These are phyloP conservation scores for Artemisiospiza belli DNA, from an alignment of 2,113 vertebrate species.

Conservation along the genomic window DNA sequence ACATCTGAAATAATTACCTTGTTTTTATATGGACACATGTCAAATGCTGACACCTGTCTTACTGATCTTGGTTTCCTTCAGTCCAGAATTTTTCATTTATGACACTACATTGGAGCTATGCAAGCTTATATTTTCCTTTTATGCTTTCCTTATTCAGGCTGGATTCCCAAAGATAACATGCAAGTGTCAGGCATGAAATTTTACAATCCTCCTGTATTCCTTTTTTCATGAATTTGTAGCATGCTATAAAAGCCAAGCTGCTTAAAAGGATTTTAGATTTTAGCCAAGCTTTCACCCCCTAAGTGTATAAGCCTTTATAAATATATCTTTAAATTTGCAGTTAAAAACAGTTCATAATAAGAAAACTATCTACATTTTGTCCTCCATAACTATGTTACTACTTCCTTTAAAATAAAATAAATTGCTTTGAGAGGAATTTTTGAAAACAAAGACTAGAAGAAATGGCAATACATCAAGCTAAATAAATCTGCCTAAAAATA, in stretches of 20 bases:
- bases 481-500: background rate
- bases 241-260: slow-evolving; percentile 25
- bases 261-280: slow-evolving; percentile 55
- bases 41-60: background rate
- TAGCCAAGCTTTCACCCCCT: slow-evolving; percentile 5
- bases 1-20: slow-evolving; percentile 43
- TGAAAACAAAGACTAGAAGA: background rate
- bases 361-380: background rate
- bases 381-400: background rate
- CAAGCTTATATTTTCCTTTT: slow-evolving; percentile 11
- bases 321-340: background rate
- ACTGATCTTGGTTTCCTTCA: background rate
- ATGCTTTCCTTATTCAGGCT: background rate
- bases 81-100: background rate
- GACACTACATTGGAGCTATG: background rate
- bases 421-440: background rate
- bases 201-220: slow-evolving; percentile 46
- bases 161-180: slow-evolving; percentile 51
- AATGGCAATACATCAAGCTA: background rate
- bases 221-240: slow-evolving; percentile 50
- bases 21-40: slow-evolving; percentile 26
- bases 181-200: slow-evolving; percentile 55
- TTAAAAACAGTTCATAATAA: slow-evolving; percentile 12
- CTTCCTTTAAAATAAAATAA: background rate
- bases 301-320: slow-evolving; percentile 17